Conservation (phyloP, 2,888 invertebrate species). For the Seira ritae region DNA sequence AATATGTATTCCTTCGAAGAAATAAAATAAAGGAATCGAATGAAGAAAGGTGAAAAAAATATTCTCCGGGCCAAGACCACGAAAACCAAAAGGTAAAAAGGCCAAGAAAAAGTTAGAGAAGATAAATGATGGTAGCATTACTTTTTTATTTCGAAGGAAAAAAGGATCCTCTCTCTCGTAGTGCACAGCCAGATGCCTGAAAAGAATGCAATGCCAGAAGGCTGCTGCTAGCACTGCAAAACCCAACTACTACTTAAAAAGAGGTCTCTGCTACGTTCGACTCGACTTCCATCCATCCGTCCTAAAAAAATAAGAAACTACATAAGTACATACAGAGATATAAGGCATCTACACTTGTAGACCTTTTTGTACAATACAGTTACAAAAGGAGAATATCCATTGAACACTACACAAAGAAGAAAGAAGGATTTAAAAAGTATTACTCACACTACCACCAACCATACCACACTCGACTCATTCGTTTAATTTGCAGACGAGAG, state of each 20-base stretch:
- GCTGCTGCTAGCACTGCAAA: constrained; percentile 21
- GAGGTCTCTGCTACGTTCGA: constrained; percentile 21
- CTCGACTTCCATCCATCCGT: too few species aligned
- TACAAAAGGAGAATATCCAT: too few species aligned
- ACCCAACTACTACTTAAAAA: constrained; percentile 40
- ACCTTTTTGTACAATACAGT: too few species aligned
- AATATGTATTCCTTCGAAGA: too few species aligned
- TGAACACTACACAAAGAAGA: too few species aligned
- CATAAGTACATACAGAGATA: not conserved
- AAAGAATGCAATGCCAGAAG: constrained; percentile 48
- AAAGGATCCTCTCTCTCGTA: constrained; percentile 1
- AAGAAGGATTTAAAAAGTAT: too few species aligned
- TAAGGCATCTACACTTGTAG: not conserved
- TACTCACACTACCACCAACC: too few species aligned
- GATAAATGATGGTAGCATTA: too few species aligned
- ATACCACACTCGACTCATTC: too few species aligned
- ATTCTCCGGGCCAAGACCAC: constrained; percentile 36
- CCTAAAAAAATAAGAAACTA: too few species aligned
- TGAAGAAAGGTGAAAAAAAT: constrained; percentile 35
- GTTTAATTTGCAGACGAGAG: too few species aligned
- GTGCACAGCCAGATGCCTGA: constrained; percentile 52
- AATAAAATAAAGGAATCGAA: not conserved
- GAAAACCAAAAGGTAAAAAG: constrained; percentile 46
- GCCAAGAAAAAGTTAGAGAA: constrained; percentile 38
- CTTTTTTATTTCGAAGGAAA: constrained; percentile 43